A percentile compares a stretch with the other conserved stretches of the same genome.
phyloP scores from a whole-genome alignment of 2,797 vertebrate genomes.

The Sebastes melanostomus region DNA sequence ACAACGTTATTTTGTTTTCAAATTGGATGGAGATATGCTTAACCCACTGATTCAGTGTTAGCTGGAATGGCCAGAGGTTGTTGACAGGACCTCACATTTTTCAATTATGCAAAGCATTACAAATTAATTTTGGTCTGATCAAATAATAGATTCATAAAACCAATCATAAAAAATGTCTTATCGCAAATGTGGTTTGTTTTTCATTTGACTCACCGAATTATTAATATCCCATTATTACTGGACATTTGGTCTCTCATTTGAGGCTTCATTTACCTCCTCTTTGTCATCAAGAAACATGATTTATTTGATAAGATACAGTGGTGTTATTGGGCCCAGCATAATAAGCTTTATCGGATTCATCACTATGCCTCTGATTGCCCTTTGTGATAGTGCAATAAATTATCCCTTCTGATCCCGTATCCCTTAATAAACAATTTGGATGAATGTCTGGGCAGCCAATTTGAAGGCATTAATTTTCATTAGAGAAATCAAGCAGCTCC shows the following conservation, averaged over 20 bases:
- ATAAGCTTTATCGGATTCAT: slow-evolving; percentile 75
- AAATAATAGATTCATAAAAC: slow-evolving; percentile 1
- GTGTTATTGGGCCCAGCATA: slow-evolving; percentile 60
- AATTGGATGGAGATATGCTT: not conserved
- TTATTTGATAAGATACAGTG: slow-evolving; percentile 54
- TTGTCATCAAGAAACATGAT: slow-evolving; percentile 44
- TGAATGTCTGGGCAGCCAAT: slow-evolving; percentile 80
- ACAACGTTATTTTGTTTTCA: not conserved
- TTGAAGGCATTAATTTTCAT: slow-evolving; percentile 82
- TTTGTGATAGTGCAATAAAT: slow-evolving; percentile 78
- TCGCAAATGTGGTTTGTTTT: slow-evolving; percentile 20
- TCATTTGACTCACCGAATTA: slow-evolving; percentile 18
- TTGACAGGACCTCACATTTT: slow-evolving; percentile 2
- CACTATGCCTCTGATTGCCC: slow-evolving; percentile 62
- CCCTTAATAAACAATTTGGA: slow-evolving; percentile 80
- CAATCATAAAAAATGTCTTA: slow-evolving; percentile 24
- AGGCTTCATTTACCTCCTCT: slow-evolving; percentile 41
- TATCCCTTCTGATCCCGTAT: slow-evolving; percentile 70
- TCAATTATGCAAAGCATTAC: slow-evolving; percentile 1
- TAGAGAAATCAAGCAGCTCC: slow-evolving; percentile 68
- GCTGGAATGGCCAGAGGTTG: not conserved
- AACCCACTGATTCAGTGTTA: not conserved
- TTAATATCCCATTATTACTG: slow-evolving; percentile 21
- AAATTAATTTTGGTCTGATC: slow-evolving; percentile 1
- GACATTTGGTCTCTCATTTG: slow-evolving; percentile 22